Evolutionary conservation across 2,113 vertebrate species (phyloP), one percentile per base, ranked within the genome.

Genomic region (Oncorhynchus keta): DNA sequence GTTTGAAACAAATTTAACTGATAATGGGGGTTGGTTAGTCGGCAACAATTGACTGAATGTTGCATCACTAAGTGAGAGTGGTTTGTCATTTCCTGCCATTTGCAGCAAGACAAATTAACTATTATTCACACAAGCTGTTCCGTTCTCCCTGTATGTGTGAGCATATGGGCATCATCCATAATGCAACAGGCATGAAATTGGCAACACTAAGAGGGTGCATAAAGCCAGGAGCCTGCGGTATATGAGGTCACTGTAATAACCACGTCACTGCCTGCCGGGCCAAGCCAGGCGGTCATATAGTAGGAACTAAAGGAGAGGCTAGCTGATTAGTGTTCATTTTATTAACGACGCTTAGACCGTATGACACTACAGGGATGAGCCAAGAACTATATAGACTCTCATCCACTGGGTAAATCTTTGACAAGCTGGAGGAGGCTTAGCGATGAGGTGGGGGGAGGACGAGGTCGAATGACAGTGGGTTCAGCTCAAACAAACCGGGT

Each of bases 91-190:
- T 57, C 16, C 59, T n/a, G 59, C 59, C 20, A 61, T 22, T 22
- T 61, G 59, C 59, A 61, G 18, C 59, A 22, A 61, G 20, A 22
- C 59, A 61, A 61, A 61, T n/a, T 0, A 20, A 61, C 14, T 69
- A 35, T 74, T 73, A 80, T 84, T 82, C 79, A 83, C 68, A 75
- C 81, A 79, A 83, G 79, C 83, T 84, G 85, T 72, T 80, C 45
- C 3, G 16, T 64, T 57, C 66, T 65, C 35, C 7, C 8, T 8
- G 81, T 79, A 72, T 24, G 8, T 62, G 76, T 68, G 69, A 78
- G 84, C 91, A 90, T 89, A 89, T 83, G 91, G 87, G 72, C 76
- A 74, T 80, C 76, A 82, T 92, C 81, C 81, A 92, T 92, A 89
- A 92, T 90, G 81, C 74, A 92, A 71, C 18, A 76, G 26, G 22